Evolutionary conservation across 1,140 invertebrate species (phyloP).

Genomic region (Platorchestia sp.): DNA sequence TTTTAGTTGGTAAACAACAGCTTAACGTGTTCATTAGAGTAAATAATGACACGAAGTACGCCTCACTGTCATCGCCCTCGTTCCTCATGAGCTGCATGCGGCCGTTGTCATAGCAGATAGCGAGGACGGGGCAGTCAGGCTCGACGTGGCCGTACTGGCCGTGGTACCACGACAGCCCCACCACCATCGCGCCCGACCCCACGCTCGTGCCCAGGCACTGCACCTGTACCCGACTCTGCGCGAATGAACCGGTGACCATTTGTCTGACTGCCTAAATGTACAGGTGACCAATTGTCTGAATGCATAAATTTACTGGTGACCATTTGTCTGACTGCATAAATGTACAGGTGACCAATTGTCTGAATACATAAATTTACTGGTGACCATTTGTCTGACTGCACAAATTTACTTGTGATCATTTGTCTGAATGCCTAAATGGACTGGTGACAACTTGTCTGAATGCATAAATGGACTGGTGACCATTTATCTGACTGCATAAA

Average conservation of each 20-base stretch:
- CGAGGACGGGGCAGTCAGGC: slow-evolving; percentile 82
- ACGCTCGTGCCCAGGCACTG: slow-evolving; percentile 75
- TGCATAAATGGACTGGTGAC: neutral
- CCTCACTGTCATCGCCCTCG: slow-evolving; percentile 82
- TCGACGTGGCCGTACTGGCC: slow-evolving; percentile 80
- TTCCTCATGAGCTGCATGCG: slow-evolving; percentile 89
- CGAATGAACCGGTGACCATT: no score
- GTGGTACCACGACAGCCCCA: slow-evolving; percentile 89
- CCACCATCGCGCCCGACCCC: slow-evolving; percentile 74
- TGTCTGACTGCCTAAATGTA: no score
- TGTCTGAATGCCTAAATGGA: slow-evolving; percentile 68
- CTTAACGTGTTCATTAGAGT: no score
- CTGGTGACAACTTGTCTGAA: neutral
- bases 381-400: neutral
- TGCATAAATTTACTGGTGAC: slow-evolving; percentile 68
- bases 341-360: no score
- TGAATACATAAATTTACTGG: slow-evolving; percentile 68
- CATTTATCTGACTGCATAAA: no score
- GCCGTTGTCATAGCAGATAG: slow-evolving; percentile 90
- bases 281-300: no score
- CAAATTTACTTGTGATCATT: no score
- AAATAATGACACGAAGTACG: neutral
- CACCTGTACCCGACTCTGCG: slow-evolving; percentile 78
- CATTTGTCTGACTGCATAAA: no score
- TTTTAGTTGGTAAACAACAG: no score